These are phyloP conservation scores for Apogon talboti DNA, from an alignment of 2,797 vertebrate genomes.

Conservation along the genomic window DNA sequence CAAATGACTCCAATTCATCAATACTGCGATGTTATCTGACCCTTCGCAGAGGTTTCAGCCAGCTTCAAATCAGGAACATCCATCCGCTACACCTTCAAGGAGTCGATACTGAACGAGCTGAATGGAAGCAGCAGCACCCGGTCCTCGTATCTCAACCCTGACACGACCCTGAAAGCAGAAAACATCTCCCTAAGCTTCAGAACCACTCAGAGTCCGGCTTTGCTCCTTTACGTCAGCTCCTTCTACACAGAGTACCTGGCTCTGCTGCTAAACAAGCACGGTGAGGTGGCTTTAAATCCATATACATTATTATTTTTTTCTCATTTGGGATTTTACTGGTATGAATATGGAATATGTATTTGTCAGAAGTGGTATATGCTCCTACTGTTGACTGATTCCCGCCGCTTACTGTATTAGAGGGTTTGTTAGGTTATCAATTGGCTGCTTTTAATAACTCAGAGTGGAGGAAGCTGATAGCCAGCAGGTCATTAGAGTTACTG, in stretches of 20 bases:
- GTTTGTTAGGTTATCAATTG: conserved; percentile 12
- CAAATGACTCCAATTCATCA: background rate
- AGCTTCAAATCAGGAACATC: conserved; percentile 88
- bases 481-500: conserved; percentile 33
- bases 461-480: conserved; percentile 17
- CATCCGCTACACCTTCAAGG: conserved; percentile 87
- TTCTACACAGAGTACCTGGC: conserved; percentile 89
- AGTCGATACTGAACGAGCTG: conserved; percentile 79
- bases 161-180: conserved; percentile 85
- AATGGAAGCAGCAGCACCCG: conserved; percentile 83
- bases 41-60: conserved; percentile 90
- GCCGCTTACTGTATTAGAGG: background rate
- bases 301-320: background rate
- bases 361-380: background rate
- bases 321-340: too few species aligned
- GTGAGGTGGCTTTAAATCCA: conserved; percentile 79
- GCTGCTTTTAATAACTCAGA: conserved; percentile 25
- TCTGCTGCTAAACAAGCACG: conserved; percentile 88
- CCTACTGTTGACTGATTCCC: background rate
- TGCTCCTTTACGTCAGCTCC: conserved; percentile 88
- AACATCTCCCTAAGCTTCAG: conserved; percentile 88
- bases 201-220: conserved; percentile 85
- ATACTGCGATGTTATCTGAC: background rate
- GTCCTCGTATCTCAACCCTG: conserved; percentile 85
- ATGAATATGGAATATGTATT: background rate